These are phyloP conservation scores for Phalangium opilio DNA, from an alignment of 2,888 invertebrate species.

Conservation along the genomic window DNA sequence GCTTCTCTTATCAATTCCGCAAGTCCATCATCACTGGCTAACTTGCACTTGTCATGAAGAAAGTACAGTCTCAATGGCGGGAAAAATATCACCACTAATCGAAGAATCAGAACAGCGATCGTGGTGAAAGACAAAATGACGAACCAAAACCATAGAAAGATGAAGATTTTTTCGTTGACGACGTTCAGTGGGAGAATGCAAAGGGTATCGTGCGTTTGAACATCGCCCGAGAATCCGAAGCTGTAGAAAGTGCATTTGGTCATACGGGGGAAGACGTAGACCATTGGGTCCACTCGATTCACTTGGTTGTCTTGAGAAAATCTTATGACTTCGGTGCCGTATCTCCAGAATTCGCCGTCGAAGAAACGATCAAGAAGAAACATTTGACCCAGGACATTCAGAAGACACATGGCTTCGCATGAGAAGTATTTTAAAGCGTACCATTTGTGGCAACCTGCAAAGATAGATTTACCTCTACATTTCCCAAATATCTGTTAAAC, in stretches of 20 bases:
- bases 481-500: too few relatives aligned
- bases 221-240: slow-evolving; percentile 16
- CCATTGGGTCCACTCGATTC: slow-evolving; percentile 15
- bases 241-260: slow-evolving; percentile 19
- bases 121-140: slow-evolving; percentile 11
- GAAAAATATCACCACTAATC: slow-evolving; percentile 9
- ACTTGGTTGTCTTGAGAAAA: slow-evolving; percentile 5
- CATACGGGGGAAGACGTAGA: slow-evolving; percentile 19
- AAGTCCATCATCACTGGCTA: slow-evolving; percentile 11
- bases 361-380: slow-evolving; percentile 16
- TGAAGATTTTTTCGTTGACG: slow-evolving; percentile 20
- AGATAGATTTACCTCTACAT: too few relatives aligned
- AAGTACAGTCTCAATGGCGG: slow-evolving; percentile 6
- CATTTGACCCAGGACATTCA: slow-evolving; percentile 14
- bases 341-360: slow-evolving; percentile 16
- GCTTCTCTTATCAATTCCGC: slow-evolving; percentile 9
- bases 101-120: slow-evolving; percentile 11
- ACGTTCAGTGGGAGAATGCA: slow-evolving; percentile 20
- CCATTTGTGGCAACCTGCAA: slow-evolving; percentile 7
- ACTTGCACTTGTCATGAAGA: slow-evolving; percentile 12
- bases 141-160: slow-evolving; percentile 22
- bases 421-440: slow-evolving; percentile 18
- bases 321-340: slow-evolving; percentile 13
- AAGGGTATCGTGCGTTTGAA: slow-evolving; percentile 16
- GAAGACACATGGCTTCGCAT: slow-evolving; percentile 14